A percentile compares a stretch with the other conserved stretches of the same genome.
Conservation (phyloP, 2,888 invertebrate genomes). For the Pteria penguin region DNA sequence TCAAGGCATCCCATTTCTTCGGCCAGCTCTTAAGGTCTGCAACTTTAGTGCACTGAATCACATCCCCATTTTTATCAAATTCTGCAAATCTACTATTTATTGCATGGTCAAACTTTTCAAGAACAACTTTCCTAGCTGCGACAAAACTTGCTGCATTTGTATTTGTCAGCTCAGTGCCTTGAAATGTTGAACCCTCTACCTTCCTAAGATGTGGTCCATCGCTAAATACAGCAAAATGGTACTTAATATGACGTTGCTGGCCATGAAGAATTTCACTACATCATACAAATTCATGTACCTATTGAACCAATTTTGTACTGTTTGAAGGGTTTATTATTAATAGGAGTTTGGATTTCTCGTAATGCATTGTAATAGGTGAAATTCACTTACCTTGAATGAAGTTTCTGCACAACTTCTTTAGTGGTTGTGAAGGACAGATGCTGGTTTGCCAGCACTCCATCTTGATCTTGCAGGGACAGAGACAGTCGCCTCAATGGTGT, state of each 20-base stretch:
- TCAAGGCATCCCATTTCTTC: conserved; percentile 6
- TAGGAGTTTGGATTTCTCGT: too few species aligned
- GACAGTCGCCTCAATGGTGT: conserved; percentile 28
- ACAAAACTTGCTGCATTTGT: background rate
- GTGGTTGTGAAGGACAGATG: conserved; percentile 29
- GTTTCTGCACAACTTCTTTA: conserved; percentile 33
- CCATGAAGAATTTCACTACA: too few species aligned
- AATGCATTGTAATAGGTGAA: too few species aligned
- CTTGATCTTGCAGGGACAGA: conserved; percentile 26
- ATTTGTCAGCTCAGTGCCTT: background rate
- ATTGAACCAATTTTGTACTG: too few species aligned
- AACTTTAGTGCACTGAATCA: background rate
- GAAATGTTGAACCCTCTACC: background rate
- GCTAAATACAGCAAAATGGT: too few species aligned
- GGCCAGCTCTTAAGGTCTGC: background rate
- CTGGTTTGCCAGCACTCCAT: too few species aligned
- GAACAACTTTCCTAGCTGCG: background rate
- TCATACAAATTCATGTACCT: too few species aligned
- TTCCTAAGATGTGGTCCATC: conserved; percentile 28
- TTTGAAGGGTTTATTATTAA: too few species aligned
- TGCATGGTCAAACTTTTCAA: background rate
- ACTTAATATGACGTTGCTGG: too few species aligned
- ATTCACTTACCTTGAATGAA: conserved; percentile 28
- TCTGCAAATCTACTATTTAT: background rate
- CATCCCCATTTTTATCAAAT: background rate